A percentile compares a stretch with the other conserved stretches of the same genome.
Conservation (phyloP, 1,140 invertebrate species). For the Druon quercuslanigerum region DNA sequence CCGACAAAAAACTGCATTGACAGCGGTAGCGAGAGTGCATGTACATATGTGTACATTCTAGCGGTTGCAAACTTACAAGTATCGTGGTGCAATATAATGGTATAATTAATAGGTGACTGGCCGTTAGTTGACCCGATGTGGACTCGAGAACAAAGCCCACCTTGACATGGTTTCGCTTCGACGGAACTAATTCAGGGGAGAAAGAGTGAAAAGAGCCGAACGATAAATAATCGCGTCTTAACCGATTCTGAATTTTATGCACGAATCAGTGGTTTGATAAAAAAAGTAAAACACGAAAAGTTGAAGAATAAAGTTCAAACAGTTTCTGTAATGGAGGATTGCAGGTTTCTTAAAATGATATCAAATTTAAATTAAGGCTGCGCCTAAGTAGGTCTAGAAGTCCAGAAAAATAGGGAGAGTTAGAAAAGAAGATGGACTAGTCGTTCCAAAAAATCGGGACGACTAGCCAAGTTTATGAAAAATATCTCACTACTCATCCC, state of each 20-base stretch:
- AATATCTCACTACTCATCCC: too few relatives aligned
- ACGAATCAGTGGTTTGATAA: too few relatives aligned
- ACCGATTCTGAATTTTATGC: background rate
- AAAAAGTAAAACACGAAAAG: too few relatives aligned
- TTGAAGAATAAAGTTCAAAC: too few relatives aligned
- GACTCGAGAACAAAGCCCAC: slow-evolving; percentile 11
- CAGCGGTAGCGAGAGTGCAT: slow-evolving; percentile 7
- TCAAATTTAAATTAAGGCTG: too few relatives aligned
- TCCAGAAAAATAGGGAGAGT: too few relatives aligned
- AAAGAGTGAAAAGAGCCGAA: background rate
- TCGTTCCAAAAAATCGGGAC: too few relatives aligned
- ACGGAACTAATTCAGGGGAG: slow-evolving; percentile 7
- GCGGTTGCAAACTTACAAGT: background rate
- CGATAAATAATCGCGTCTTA: background rate
- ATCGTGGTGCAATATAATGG: background rate
- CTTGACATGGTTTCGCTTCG: slow-evolving; percentile 12
- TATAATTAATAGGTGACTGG: slow-evolving; percentile 25
- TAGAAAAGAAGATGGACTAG: too few relatives aligned
- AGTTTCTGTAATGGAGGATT: too few relatives aligned
- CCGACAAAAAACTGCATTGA: slow-evolving; percentile 9
- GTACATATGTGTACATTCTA: background rate
- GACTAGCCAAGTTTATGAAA: too few relatives aligned
- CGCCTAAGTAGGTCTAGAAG: too few relatives aligned
- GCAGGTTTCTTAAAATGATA: too few relatives aligned
- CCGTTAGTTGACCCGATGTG: slow-evolving; percentile 16